phyloP scores from a whole-genome alignment of 2,797 vertebrate genomes.

The Gallirallus australis region DNA sequence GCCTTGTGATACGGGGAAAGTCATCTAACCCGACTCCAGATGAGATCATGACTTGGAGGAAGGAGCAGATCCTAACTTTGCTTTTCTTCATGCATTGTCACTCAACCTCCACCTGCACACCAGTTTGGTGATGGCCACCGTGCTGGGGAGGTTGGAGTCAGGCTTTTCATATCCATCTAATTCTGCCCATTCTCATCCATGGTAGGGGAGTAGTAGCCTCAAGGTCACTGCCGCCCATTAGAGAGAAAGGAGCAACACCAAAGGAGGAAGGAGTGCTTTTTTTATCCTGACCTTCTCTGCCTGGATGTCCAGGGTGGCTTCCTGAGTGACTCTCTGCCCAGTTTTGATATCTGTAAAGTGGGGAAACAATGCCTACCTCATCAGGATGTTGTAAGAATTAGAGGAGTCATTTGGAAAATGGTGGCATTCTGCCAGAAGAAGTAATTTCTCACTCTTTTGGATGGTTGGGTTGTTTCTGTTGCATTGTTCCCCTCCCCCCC shows the following conservation, averaged over 20 bases:
- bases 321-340: background rate
- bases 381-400: slow-evolving; percentile 32
- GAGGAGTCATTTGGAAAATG: background rate
- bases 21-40: background rate
- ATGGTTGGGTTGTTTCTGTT: background rate
- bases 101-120: background rate
- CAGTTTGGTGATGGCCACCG: background rate
- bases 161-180: background rate
- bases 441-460: background rate
- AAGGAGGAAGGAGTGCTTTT: background rate
- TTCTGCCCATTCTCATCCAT: background rate
- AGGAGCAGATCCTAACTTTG: background rate
- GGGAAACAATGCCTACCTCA: slow-evolving; percentile 59
- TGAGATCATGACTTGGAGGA: background rate
- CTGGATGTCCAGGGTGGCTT: background rate
- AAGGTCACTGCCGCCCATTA: background rate
- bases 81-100: background rate
- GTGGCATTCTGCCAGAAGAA: background rate
- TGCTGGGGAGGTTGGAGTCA: background rate
- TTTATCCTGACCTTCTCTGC: background rate
- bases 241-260: background rate
- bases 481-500: background rate
- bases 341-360: slow-evolving; percentile 5
- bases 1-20: background rate
- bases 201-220: background rate